Percentiles rank a stretch among this genome's conserved stretches.
phyloP scores from a whole-genome alignment of 2,797 vertebrate genomes.

The Trachops cirrhosus region DNA sequence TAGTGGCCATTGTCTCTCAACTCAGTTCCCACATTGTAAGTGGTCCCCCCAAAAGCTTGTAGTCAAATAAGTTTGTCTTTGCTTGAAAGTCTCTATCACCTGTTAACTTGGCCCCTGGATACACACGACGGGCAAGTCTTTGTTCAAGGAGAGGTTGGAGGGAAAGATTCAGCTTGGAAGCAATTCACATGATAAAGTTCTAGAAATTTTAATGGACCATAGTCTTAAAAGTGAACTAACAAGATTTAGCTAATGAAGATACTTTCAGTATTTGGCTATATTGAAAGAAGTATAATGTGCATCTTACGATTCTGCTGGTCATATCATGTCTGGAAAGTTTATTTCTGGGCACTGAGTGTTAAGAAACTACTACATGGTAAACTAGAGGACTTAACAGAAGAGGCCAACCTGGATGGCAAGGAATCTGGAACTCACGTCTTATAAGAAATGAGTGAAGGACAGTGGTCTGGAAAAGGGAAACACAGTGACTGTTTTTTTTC shows the following conservation, averaged over 20 bases:
- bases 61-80: not conserved
- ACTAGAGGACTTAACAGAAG: not conserved
- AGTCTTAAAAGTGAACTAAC: constrained; percentile 28
- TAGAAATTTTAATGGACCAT: not conserved
- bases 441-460: not conserved
- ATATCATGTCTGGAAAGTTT: not conserved
- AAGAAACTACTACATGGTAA: not conserved
- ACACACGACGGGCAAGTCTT: not conserved
- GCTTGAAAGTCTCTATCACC: not conserved
- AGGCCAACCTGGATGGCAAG: not conserved
- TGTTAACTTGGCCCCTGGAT: not conserved
- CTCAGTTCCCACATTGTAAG: not conserved
- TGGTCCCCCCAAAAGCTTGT: not conserved
- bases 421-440: not conserved
- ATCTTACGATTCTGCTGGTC: not conserved
- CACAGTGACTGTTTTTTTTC: not conserved
- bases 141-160: not conserved
- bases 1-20: not conserved
- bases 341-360: constrained; percentile 2
- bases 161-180: not conserved
- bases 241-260: not conserved
- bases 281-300: not conserved
- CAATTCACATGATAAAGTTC: not conserved
- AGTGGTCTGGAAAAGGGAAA: not conserved
- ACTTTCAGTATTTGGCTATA: not conserved